phyloP scores from a whole-genome alignment of 2,113 vertebrate species.

The Eidolon helvum region DNA sequence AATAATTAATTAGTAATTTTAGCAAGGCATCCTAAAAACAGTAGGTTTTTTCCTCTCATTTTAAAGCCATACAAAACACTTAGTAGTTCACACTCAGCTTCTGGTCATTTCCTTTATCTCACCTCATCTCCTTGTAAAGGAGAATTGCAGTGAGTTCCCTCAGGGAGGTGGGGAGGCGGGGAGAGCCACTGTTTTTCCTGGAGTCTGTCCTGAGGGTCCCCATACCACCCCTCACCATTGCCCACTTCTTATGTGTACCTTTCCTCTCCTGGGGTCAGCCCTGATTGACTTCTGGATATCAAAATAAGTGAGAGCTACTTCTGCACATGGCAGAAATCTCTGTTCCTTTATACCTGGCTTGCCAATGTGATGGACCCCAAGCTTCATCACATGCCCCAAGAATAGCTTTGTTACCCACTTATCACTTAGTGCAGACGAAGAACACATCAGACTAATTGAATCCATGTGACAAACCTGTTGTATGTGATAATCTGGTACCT shows the following conservation, averaged over 20 bases:
- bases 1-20: neutral
- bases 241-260: neutral
- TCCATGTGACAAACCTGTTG: neutral
- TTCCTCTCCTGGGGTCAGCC: accelerated
- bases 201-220: neutral
- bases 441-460: too few species aligned
- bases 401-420: neutral
- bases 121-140: neutral
- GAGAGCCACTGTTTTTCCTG: neutral
- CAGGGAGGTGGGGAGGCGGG: too few species aligned
- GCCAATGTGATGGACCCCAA: neutral
- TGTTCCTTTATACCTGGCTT: accelerated
- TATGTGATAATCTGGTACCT: neutral
- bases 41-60: neutral
- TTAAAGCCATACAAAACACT: neutral
- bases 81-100: neutral
- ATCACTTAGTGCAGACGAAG: neutral
- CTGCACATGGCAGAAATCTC: neutral
- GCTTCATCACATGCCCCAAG: neutral
- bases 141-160: neutral
- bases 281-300: too few species aligned
- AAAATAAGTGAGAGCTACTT: neutral
- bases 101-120: neutral
- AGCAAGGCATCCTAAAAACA: neutral
- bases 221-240: accelerated